phyloP scores from a whole-genome alignment of 2,888 invertebrate genomes.

The Amphipyra berbera region DNA sequence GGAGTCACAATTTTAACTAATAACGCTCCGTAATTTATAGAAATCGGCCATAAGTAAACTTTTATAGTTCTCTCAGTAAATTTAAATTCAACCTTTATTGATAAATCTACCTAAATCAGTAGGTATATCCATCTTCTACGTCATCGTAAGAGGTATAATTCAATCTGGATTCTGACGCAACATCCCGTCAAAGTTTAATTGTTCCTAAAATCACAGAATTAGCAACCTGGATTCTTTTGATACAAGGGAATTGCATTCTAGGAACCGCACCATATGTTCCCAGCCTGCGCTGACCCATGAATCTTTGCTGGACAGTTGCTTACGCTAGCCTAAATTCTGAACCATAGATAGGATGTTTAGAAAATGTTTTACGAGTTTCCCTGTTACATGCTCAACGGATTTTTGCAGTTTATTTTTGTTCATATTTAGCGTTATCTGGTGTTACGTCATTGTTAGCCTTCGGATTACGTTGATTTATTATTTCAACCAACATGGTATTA shows the following conservation, averaged over 20 bases:
- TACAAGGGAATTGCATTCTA: conserved; percentile 50
- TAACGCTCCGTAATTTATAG: no score
- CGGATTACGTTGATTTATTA: conserved; percentile 45
- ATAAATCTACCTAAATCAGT: no score
- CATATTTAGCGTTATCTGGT: conserved; percentile 42
- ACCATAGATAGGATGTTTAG: conserved; percentile 58
- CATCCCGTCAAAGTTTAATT: conserved; percentile 40
- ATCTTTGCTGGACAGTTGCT: conserved; percentile 65
- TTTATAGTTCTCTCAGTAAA: conserved; percentile 12
- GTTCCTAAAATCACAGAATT: conserved; percentile 42
- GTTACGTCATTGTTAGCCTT: conserved; percentile 51
- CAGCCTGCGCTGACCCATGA: conserved; percentile 52
- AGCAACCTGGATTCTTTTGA: conserved; percentile 42
- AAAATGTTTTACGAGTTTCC: conserved; percentile 53
- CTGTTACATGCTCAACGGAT: conserved; percentile 32
- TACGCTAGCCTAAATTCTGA: conserved; percentile 57
- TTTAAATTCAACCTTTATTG: no score
- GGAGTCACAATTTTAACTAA: no score
- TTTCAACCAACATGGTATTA: conserved; percentile 42
- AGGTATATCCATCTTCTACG: neutral
- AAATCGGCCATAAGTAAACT: conserved; percentile 12
- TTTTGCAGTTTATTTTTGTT: conserved; percentile 58
- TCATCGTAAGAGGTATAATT: conserved; percentile 1
- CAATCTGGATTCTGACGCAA: conserved; percentile 20
- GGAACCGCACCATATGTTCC: conserved; percentile 42